Evolutionary conservation across 2,113 vertebrate genomes (phyloP).

Genomic region (Hippoglossus stenolepis): DNA sequence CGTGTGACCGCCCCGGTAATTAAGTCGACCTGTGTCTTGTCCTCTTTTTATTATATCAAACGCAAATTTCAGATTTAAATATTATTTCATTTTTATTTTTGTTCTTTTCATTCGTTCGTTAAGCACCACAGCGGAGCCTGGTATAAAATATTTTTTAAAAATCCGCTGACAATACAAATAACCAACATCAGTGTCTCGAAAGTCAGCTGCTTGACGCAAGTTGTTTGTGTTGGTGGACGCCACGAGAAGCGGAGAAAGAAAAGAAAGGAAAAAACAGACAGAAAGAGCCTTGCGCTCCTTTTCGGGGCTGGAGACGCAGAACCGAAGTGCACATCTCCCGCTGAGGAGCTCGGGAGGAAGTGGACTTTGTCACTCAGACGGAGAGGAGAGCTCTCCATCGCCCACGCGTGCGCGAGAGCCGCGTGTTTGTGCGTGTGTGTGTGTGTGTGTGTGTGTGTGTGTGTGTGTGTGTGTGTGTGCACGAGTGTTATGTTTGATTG

Average conservation of each 20-base stretch:
- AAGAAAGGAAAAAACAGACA: not conserved
- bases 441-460: slow-evolving; percentile 27
- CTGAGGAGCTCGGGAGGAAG: slow-evolving; percentile 37
- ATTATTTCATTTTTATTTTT: too few relatives aligned
- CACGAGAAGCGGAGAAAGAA: not conserved
- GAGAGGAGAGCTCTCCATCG: slow-evolving; percentile 53
- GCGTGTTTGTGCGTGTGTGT: slow-evolving; percentile 25
- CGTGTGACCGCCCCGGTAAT: too few relatives aligned
- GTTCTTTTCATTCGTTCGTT: too few relatives aligned
- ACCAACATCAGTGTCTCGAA: not conserved
- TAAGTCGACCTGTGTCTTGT: too few relatives aligned
- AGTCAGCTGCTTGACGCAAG: not conserved
- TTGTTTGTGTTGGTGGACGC: not conserved
- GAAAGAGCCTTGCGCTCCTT: not conserved
- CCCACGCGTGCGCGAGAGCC: slow-evolving; percentile 24
- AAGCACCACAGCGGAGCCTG: not conserved
- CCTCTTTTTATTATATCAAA: not conserved
- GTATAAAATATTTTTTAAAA: too few relatives aligned
- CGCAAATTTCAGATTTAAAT: too few relatives aligned
- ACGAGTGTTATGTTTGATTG: slow-evolving; percentile 48
- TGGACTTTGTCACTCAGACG: slow-evolving; percentile 59
- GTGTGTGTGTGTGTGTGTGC: slow-evolving; percentile 24
- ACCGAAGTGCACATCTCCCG: slow-evolving; percentile 1
- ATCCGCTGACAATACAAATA: too few relatives aligned
- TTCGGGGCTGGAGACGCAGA: not conserved